These are phyloP conservation scores for Polydrusus tereticollis DNA, from an alignment of 2,888 invertebrate species.

Conservation along the genomic window DNA sequence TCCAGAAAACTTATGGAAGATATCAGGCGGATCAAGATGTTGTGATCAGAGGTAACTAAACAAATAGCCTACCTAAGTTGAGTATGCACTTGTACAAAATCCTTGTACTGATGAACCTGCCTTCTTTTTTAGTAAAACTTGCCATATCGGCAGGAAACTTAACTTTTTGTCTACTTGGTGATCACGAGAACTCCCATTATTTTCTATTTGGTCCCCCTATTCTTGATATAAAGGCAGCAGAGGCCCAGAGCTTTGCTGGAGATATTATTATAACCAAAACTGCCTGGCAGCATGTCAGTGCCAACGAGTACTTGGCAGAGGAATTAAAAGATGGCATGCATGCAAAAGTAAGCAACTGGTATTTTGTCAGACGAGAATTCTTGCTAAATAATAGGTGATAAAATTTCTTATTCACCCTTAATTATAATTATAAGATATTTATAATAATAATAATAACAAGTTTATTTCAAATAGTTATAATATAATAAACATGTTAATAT, in stretches of 20 bases:
- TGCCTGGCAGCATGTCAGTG: slow-evolving; percentile 74
- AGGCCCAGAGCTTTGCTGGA: slow-evolving; percentile 70
- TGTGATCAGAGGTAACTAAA: slow-evolving; percentile 71
- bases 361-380: too few species aligned
- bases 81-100: too few species aligned
- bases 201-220: slow-evolving; percentile 75
- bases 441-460: too few species aligned
- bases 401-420: too few species aligned
- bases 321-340: slow-evolving; percentile 70
- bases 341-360: slow-evolving; percentile 63
- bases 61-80: too few species aligned
- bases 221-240: slow-evolving; percentile 72
- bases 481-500: too few species aligned
- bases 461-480: too few species aligned
- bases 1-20: slow-evolving; percentile 76
- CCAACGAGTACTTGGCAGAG: slow-evolving; percentile 73
- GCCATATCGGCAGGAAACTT: slow-evolving; percentile 74
- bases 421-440: too few species aligned
- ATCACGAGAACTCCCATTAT: slow-evolving; percentile 69
- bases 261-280: slow-evolving; percentile 74
- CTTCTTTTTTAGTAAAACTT: slow-evolving; percentile 71
- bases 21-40: slow-evolving; percentile 75
- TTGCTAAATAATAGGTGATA: too few species aligned
- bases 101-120: too few species aligned
- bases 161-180: slow-evolving; percentile 73